These are phyloP conservation scores for Drosophila navojoa DNA, from an alignment of 1,140 invertebrate genomes.

Conservation along the genomic window DNA sequence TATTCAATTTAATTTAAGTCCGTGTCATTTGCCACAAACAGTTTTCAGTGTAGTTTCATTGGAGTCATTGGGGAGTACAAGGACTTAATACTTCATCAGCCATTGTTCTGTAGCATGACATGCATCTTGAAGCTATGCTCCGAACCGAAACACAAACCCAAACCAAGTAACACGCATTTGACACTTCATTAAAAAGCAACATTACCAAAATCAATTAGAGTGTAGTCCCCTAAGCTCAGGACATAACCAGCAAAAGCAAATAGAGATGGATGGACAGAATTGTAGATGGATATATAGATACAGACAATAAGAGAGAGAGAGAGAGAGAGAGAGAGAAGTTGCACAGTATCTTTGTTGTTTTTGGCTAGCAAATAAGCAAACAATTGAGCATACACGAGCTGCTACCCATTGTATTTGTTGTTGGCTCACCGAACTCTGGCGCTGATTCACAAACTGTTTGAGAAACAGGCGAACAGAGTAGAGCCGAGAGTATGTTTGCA, in stretches of 20 bases:
- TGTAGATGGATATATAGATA: constrained; percentile 3
- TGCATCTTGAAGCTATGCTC: constrained; percentile 35
- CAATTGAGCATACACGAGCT: constrained; percentile 64
- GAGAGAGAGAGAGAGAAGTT: constrained; percentile 30
- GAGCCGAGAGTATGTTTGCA: constrained; percentile 67
- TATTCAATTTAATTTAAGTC: neutral
- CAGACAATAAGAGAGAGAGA: neutral
- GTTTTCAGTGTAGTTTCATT: constrained; percentile 4
- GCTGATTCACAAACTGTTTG: constrained; percentile 70
- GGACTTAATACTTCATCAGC: neutral
- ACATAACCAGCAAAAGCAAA: constrained; percentile 40
- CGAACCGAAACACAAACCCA: constrained; percentile 9
- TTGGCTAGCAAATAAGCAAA: constrained; percentile 76
- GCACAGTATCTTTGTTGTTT: constrained; percentile 63
- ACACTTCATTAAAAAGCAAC: constrained; percentile 81
- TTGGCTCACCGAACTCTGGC: constrained; percentile 34
- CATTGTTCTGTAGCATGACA: constrained; percentile 14
- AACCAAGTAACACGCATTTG: constrained; percentile 62
- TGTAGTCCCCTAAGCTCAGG: constrained; percentile 66
- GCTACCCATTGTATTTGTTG: constrained; percentile 53
- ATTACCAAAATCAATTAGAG: constrained; percentile 80
- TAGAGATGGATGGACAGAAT: constrained; percentile 29
- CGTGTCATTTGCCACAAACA: neutral
- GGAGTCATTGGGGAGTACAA: constrained; percentile 12
- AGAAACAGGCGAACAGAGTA: constrained; percentile 38